Conservation (phyloP, 2,113 vertebrate genomes). For the Gorsachius goisagi region DNA sequence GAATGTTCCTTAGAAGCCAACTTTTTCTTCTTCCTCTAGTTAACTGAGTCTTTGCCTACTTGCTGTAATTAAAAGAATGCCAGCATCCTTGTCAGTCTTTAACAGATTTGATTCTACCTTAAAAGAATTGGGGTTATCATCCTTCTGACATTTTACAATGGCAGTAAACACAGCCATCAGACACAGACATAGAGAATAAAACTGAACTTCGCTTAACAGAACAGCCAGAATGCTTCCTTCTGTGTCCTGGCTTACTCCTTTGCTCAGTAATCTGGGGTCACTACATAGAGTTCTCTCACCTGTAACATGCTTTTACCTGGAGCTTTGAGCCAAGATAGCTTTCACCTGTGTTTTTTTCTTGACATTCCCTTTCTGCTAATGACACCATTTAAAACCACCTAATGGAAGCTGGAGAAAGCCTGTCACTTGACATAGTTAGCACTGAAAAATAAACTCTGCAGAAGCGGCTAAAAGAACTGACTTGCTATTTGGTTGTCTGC, state of each 20-base stretch:
- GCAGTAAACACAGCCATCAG: neutral
- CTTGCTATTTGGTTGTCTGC: neutral
- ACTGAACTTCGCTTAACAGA: neutral
- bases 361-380: neutral
- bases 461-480: neutral
- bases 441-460: neutral
- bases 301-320: neutral
- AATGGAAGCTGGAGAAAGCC: neutral
- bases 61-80: neutral
- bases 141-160: neutral
- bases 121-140: neutral
- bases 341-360: neutral
- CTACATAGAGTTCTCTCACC: neutral
- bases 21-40: fast-evolving
- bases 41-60: neutral
- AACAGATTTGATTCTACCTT: neutral
- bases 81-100: neutral
- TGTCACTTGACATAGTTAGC: neutral
- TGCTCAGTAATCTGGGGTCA: neutral
- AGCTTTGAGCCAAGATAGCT: neutral
- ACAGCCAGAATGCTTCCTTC: neutral
- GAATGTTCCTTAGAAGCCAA: neutral
- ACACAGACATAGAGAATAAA: neutral
- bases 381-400: neutral
- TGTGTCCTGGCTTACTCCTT: neutral